These are phyloP conservation scores for Cichlasoma orientale DNA, from an alignment of 2,797 vertebrate genomes.

Conservation along the genomic window DNA sequence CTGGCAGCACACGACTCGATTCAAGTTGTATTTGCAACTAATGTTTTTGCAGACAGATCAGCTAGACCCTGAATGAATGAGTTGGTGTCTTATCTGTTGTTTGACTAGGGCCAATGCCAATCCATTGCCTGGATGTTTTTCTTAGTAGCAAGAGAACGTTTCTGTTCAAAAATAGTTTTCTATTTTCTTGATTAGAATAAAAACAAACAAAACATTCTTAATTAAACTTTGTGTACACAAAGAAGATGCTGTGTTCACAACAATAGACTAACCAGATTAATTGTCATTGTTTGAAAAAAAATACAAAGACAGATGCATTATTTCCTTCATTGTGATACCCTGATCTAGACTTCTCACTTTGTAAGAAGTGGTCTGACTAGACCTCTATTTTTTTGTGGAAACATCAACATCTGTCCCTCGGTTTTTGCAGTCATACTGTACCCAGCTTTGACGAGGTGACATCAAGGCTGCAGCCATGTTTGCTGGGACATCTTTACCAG, in stretches of 20 bases:
- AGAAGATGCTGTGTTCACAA: not conserved
- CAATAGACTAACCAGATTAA: not conserved
- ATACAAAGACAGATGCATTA: not conserved
- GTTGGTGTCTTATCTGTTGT: no score
- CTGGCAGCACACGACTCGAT: no score
- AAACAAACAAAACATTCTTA: no score
- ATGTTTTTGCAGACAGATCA: no score
- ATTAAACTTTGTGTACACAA: no score
- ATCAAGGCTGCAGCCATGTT: not conserved
- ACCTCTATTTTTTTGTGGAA: not conserved
- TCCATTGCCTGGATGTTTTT: not conserved
- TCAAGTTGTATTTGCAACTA: no score
- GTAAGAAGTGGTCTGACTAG: not conserved
- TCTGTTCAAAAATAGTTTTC: no score
- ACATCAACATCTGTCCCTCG: not conserved
- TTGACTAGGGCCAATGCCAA: no score
- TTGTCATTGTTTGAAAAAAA: not conserved
- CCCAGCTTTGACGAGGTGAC: not conserved
- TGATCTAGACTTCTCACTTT: not conserved
- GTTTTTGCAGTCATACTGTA: not conserved
- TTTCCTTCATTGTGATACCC: not conserved
- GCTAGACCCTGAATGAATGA: no score
- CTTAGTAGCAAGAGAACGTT: no score
- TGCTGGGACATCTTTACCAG: not conserved
- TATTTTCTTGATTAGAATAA: no score